Evolutionary conservation across 2,113 vertebrate genomes (phyloP), one percentile per base, ranked within the genome.

Genomic region (Equus przewalskii): DNA sequence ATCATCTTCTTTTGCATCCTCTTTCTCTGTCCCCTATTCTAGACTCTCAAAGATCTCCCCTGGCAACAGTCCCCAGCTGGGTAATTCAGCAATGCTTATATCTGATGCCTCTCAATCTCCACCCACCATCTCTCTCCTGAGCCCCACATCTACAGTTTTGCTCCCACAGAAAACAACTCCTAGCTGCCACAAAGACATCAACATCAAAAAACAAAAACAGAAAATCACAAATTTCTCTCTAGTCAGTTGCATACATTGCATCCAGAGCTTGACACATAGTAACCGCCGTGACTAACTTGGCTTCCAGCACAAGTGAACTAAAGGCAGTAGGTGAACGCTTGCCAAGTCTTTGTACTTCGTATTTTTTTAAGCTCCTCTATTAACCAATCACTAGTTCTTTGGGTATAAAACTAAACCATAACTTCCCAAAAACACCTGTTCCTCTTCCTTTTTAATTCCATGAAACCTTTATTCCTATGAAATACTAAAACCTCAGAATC

Each of bases 401-500:
- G 41, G 24, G 67, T 56, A 86, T 10, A 46, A 91, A 93, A 69
- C 6, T 69, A 82, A 96, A 69, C 70, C 22, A 67, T 26, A 75
- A 73, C 85, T 80, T 84, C 33, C 70, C 28, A 44, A 80, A 79
- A 83, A 95, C 95, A 80, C 21, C 33, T 54, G 13, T 87, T 88
- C 46, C 26, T 69, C 65, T 82, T 89, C 64, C 49, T 56, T 82
- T 75, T 92, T 70, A 54, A 91, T 78, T 82, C 44, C 44, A 64
- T 56, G n/a, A 83, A 73, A 88, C 9, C 41, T 73, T 60, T 76
- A 93, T 65, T 93, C 83, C 73, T 91, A 65, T 76, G 69, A 90
- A 95, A 86, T 64, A 86, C 73, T 72, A 89, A 95, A 78, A 82
- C 14, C 11, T 97, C 58, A 80, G 46, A 84, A 83, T 75, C n/a